A percentile compares a stretch with the other conserved stretches of the same genome.
phyloP scores from a whole-genome alignment of 2,797 vertebrate genomes.

The Neosilurus mollespiculum region DNA sequence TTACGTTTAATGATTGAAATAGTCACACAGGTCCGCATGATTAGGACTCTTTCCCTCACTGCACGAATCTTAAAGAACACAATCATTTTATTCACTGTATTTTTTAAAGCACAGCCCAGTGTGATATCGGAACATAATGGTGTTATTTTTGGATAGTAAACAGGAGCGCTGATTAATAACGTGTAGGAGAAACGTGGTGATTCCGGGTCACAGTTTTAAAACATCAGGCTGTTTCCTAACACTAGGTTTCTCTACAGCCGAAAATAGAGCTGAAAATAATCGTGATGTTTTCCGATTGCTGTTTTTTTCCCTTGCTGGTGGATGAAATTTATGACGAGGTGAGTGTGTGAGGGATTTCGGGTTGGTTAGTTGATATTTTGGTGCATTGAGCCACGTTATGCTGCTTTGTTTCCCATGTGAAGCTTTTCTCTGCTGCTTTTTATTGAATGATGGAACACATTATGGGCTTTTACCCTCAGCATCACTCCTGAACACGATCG shows the following conservation, averaged over 20 bases:
- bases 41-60: neutral
- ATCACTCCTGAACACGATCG: no score
- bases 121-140: no score
- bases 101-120: no score
- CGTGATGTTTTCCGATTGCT: neutral
- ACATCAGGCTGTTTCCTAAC: conserved; percentile 3
- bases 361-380: neutral
- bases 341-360: neutral
- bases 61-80: neutral
- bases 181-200: neutral
- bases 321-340: neutral
- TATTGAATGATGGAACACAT: neutral
- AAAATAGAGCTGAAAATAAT: neutral
- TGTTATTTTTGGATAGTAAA: neutral
- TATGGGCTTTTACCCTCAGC: neutral
- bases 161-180: neutral
- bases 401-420: neutral
- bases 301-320: neutral
- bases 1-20: neutral
- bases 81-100: neutral
- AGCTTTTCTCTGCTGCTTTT: neutral
- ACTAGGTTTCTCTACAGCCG: neutral
- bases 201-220: neutral
- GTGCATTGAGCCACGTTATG: neutral
- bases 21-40: neutral